Base-by-base conservation (phyloP, 2,797 vertebrate species). In the Melanotaenia pygmaea region DNA sequence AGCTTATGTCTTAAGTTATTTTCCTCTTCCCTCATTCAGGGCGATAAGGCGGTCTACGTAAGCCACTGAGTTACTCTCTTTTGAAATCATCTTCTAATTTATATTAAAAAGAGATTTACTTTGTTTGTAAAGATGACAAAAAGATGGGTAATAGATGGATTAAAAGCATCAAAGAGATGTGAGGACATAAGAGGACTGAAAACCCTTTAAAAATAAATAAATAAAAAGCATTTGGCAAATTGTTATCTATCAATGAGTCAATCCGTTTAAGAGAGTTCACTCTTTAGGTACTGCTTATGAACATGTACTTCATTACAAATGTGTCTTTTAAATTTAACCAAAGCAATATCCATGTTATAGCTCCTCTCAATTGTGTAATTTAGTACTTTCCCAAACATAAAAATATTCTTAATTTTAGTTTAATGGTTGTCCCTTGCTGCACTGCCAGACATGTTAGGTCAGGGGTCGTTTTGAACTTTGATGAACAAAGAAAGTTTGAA, bases 1-100 rank as follows among this genome's bases (percentile, higher is more conserved):
- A 78, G 64, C 74, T 64, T 50, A 54, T 53, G 80, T 74, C 70
- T 87, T 38, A 56, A 77, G 72, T 82, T 72, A 87, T 89, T 89
- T 90, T 83, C 47, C 59, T 87, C 70, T 87, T 85, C 60, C 72
- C 77, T 61, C 18, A 70, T 67, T 70, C 18, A 79, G 72, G 64
- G 58, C 62, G 65, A 67, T 68, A 37, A 70, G 71, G 83, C 74
- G 76, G 59, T 73, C 74, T 73, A 72, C 37, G 30, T 76, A 85
- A 32, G 69, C 8, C 57, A 68, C 37, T 22, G 26, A 51, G 64
- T 72, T 69, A 76, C 76, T 61, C 76, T 82, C 82, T 66, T 64
- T 30, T 59, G 34, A 72, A 40, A 57, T 8, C 0, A 60, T 40
- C 62, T 20, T 53, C 24, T 53, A 60, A 50, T 67, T 74, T 14